Conservation (phyloP, 2,888 invertebrate genomes). For the Dynastes tityus region DNA sequence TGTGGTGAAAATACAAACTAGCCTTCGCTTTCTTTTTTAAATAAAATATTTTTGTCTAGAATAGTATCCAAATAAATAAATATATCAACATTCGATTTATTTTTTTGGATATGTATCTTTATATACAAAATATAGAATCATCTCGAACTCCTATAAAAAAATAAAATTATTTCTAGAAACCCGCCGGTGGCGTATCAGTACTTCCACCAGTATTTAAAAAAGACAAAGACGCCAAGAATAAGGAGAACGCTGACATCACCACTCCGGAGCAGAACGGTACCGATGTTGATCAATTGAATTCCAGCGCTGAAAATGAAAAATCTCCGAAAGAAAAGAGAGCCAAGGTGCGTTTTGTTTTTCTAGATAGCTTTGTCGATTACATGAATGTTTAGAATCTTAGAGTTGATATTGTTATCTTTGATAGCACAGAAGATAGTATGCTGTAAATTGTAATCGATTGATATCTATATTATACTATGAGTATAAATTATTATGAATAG, state of each 20-base stretch:
- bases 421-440: conserved; percentile 28
- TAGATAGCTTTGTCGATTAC: not conserved
- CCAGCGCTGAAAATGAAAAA: conserved; percentile 67
- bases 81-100: too few relatives aligned
- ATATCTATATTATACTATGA: not conserved
- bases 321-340: conserved; percentile 71
- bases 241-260: conserved; percentile 71
- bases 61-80: not conserved
- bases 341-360: conserved; percentile 68
- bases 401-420: conserved; percentile 14
- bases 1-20: too few relatives aligned
- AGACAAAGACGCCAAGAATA: conserved; percentile 72
- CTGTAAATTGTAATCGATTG: conserved; percentile 29
- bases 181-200: conserved; percentile 88
- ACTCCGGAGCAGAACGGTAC: conserved; percentile 68
- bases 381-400: conserved; percentile 28
- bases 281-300: conserved; percentile 64
- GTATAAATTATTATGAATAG: not conserved
- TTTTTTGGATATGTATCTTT: not conserved
- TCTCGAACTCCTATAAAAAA: not conserved
- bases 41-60: too few relatives aligned
- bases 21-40: too few relatives aligned
- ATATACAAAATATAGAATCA: not conserved
- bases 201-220: conserved; percentile 80
- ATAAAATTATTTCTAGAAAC: conserved; percentile 77